Evolutionary conservation across 1,140 invertebrate genomes (phyloP).

Genomic region (Drosophila elegans): DNA sequence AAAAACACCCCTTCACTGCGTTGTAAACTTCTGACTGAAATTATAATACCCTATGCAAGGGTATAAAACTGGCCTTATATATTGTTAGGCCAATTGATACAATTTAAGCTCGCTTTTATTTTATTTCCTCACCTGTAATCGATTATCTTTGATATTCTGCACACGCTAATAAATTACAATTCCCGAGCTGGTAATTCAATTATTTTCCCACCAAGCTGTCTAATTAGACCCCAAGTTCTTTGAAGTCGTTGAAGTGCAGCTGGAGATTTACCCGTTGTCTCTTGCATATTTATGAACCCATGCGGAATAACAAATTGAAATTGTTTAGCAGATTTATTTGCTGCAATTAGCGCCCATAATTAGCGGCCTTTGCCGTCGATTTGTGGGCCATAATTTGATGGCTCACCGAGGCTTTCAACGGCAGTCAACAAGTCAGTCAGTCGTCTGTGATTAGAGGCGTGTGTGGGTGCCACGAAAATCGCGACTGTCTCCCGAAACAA

Average conservation of each 20-base stretch:
- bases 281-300: conserved; percentile 72
- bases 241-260: conserved; percentile 29
- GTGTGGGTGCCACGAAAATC: conserved; percentile 28
- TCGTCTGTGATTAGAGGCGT: conserved; percentile 51
- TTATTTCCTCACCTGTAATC: conserved; percentile 39
- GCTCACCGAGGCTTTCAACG: conserved; percentile 37
- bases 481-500: conserved; percentile 15
- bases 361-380: conserved; percentile 52
- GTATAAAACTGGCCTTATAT: too few relatives aligned
- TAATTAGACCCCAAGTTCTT: conserved; percentile 63
- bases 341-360: conserved; percentile 70
- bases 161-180: conserved; percentile 69
- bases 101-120: not conserved
- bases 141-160: conserved; percentile 60
- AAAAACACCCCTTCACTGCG: too few relatives aligned
- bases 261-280: conserved; percentile 26
- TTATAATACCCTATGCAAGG: too few relatives aligned
- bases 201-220: conserved; percentile 35
- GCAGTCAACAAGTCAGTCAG: conserved; percentile 26
- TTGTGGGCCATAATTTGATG: conserved; percentile 67
- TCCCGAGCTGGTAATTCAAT: conserved; percentile 29
- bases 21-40: too few relatives aligned
- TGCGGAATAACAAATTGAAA: conserved; percentile 67
- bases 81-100: too few relatives aligned
- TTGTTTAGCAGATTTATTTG: conserved; percentile 74